phyloP scores from a whole-genome alignment of 1,140 invertebrate species.

The Temnothorax curvispinosus region DNA sequence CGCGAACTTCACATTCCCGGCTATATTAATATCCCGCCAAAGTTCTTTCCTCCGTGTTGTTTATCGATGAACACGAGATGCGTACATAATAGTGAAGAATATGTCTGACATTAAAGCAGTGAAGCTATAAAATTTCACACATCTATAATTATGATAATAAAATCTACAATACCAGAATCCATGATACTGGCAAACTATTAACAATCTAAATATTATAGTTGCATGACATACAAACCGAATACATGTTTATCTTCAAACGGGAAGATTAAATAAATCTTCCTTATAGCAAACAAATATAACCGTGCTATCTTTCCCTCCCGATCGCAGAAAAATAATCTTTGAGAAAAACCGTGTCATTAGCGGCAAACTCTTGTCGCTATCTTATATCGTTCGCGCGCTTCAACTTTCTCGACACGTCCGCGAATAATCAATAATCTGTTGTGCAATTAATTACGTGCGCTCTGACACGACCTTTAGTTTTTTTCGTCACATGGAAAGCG shows the following conservation, averaged over 20 bases:
- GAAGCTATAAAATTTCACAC: neutral
- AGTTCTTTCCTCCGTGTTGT: neutral
- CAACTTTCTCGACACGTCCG: conserved; percentile 4
- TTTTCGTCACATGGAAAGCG: conserved; percentile 1
- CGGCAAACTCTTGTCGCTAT: neutral
- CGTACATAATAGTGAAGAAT: neutral
- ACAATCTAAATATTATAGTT: neutral
- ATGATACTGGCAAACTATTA: neutral
- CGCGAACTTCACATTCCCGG: conserved; percentile 26
- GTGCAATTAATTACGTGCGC: conserved; percentile 54
- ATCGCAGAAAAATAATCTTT: neutral
- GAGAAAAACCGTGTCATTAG: conserved; percentile 35
- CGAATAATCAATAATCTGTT: conserved; percentile 60
- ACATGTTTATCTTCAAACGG: neutral
- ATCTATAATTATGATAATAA: neutral
- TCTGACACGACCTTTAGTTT: conserved; percentile 36
- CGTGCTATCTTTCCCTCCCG: neutral
- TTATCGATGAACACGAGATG: neutral
- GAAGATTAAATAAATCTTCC: neutral
- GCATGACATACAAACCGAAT: neutral
- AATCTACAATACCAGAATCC: neutral
- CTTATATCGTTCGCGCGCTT: conserved; percentile 13
- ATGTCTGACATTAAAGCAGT: neutral
- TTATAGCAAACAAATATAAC: neutral
- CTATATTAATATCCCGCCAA: neutral